Conservation (phyloP, 2,113 vertebrate genomes). For the Chloropsis cyanopogon region DNA sequence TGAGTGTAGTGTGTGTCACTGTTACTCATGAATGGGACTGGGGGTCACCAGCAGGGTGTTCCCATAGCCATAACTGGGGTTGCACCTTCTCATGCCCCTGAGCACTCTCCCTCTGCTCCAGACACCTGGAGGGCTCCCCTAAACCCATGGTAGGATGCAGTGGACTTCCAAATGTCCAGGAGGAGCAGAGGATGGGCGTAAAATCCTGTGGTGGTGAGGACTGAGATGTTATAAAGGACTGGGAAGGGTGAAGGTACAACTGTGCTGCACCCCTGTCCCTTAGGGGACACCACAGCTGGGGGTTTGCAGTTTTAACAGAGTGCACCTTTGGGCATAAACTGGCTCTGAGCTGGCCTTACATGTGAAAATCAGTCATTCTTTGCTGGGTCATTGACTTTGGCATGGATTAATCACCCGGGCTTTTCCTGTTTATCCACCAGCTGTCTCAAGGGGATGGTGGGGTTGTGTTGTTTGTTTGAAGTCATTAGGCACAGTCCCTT, state of each 20-base stretch:
- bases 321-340: neutral
- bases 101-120: neutral
- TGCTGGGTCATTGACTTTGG: neutral
- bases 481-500: neutral
- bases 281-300: neutral
- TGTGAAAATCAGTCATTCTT: neutral
- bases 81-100: accelerated
- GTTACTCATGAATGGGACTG: neutral
- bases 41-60: neutral
- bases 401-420: accelerated
- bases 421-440: neutral
- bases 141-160: neutral
- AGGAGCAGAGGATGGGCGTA: neutral
- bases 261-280: accelerated
- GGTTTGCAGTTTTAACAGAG: neutral
- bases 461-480: neutral
- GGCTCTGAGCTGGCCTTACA: neutral
- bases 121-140: neutral
- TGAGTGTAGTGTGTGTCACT: accelerated
- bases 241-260: neutral
- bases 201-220: neutral
- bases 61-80: accelerated
- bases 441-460: neutral
- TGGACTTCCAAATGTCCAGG: neutral
- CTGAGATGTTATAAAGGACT: neutral